Percentiles rank a stretch among this genome's conserved stretches.
phyloP scores from a whole-genome alignment of 1,140 invertebrate genomes.

The Aporrectodea caliginosa region DNA sequence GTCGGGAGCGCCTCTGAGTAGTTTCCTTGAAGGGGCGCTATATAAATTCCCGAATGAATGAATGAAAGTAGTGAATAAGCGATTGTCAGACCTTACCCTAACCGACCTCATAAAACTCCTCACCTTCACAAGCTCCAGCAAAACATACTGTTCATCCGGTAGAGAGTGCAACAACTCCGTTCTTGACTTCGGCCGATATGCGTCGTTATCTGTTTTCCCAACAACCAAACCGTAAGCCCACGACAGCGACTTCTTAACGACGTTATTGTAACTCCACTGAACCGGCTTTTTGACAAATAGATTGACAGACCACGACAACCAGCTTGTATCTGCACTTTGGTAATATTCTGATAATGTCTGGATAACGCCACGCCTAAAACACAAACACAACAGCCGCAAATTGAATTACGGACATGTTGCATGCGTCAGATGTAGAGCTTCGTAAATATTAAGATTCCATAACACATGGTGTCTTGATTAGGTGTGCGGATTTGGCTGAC shows the following conservation, averaged over 20 bases:
- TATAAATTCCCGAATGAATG: not conserved
- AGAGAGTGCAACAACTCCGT: not conserved
- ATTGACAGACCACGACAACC: conserved; percentile 17
- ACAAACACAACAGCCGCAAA: no score
- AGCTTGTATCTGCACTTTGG: not conserved
- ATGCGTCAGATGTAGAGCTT: no score
- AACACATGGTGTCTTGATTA: no score
- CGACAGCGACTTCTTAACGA: conserved; percentile 9
- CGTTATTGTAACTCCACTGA: conserved; percentile 18
- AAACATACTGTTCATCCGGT: conserved; percentile 22
- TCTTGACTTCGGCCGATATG: not conserved
- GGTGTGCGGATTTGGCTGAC: no score
- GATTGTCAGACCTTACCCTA: no score
- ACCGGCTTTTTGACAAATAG: conserved; percentile 15
- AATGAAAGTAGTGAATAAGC: not conserved
- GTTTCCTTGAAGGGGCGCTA: not conserved
- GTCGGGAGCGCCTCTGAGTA: no score
- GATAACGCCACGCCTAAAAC: not conserved
- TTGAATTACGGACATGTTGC: no score
- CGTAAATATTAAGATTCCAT: no score
- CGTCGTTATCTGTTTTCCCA: not conserved
- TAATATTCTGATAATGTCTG: conserved; percentile 14
- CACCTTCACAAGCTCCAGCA: conserved; percentile 15
- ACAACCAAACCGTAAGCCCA: conserved; percentile 11
- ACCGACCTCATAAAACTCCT: not conserved